These are phyloP conservation scores for Atta cephalotes DNA, from an alignment of 1,140 invertebrate genomes.

Conservation along the genomic window DNA sequence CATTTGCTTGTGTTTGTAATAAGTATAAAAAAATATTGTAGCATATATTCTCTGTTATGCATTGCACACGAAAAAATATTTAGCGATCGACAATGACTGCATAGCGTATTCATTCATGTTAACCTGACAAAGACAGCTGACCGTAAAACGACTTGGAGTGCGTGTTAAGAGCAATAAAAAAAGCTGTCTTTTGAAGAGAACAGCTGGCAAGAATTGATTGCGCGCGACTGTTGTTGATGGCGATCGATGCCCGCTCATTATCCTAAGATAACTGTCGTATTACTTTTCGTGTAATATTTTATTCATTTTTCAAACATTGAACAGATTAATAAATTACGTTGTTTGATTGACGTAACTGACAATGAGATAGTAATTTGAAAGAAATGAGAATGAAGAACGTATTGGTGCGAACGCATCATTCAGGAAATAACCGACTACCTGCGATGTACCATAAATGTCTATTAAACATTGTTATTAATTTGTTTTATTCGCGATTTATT, in stretches of 20 bases:
- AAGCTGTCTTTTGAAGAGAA: slow-evolving; percentile 62
- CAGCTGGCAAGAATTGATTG: slow-evolving; percentile 76
- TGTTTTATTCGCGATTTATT: too few species aligned
- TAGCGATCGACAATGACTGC: slow-evolving; percentile 46
- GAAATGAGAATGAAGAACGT: too few species aligned
- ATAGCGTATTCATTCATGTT: background rate
- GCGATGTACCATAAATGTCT: too few species aligned
- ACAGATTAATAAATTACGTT: too few species aligned
- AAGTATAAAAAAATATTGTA: slow-evolving; percentile 40
- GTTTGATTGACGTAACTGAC: too few species aligned
- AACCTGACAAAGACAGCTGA: slow-evolving; percentile 2
- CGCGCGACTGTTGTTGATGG: slow-evolving; percentile 72
- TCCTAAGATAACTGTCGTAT: slow-evolving; percentile 69
- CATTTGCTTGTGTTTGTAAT: slow-evolving; percentile 5
- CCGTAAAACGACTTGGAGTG: slow-evolving; percentile 68
- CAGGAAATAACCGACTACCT: too few species aligned
- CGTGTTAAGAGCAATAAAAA: slow-evolving; percentile 76
- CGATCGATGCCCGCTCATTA: slow-evolving; percentile 74
- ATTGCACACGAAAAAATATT: slow-evolving; percentile 43
- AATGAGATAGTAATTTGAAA: too few species aligned
- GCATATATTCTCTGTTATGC: slow-evolving; percentile 35
- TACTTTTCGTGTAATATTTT: slow-evolving; percentile 25
- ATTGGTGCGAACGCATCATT: too few species aligned
- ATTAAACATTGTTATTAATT: too few species aligned
- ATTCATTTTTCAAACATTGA: slow-evolving; percentile 58